Base-by-base conservation (phyloP, 2,797 vertebrate genomes). In the Telmatherina bonti region DNA sequence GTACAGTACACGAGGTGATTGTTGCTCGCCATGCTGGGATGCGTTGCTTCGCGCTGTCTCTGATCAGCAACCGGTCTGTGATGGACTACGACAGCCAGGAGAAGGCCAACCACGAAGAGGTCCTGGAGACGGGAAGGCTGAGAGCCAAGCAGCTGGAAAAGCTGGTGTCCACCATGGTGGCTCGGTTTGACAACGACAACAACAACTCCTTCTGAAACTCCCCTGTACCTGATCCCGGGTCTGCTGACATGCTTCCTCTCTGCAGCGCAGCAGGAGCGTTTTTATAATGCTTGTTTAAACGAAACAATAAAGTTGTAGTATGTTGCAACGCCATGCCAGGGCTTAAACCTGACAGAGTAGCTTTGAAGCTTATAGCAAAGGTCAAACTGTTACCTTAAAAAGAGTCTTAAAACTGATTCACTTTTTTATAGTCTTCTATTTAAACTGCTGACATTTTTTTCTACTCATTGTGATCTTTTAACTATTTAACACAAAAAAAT, bases 1-100 rank as follows among this genome's bases (percentile, higher is more conserved):
- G 97, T 89, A 98, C 96, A 0, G 96, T 90, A 0, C 97, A 96
- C 0, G 96, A 97, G 90, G 96, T 96, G 29, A 94, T 97, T 0
- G 94, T 95, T 0, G 96, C 95, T 0, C 93, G 93, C 11, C 97
- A 97, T 63, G 93, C 94, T 0, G 95, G 95, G 24, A 93, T 98
- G 88, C 93, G 90, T 0, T 95, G 96, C 69, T 93, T 96, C 10
- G 97, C 95, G 53, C 86, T 97, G 85, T 98, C 97, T 0, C 95
- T 98, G 55, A 96, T 98, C 88, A 96, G 90, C 54, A 98, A 98
- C 89, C 88, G 86, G 35, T 73, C 93, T 0, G 78, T 96, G 86
- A 90, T 93, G 89, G 94, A 96, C 82, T 97, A 98, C 45, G 91
- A 94, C 74, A 96, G 88, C 74, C 70, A 74, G 75, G 85, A 90